Conservation (phyloP, 2,113 vertebrate species). For the Pitta sordida region DNA sequence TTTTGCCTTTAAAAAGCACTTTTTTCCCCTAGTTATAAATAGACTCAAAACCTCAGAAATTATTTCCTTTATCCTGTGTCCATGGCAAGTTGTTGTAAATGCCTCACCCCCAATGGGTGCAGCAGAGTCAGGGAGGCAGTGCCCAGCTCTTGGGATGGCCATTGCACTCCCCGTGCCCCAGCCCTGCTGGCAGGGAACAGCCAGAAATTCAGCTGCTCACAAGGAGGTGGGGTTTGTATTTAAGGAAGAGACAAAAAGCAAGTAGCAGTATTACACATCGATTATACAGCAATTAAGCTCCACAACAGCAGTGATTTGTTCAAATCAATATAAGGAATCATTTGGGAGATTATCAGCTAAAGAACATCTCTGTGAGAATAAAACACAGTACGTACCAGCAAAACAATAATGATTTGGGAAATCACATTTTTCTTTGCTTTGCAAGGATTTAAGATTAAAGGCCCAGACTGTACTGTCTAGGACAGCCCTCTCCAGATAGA, state of each 20-base stretch:
- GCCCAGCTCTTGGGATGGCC: not conserved
- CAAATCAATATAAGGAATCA: not conserved
- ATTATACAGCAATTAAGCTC: not conserved
- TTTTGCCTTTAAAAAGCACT: slow-evolving; percentile 18
- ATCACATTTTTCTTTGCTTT: not conserved
- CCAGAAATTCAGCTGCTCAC: not conserved
- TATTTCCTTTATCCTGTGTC: not conserved
- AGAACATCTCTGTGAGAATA: not conserved
- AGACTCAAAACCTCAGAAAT: not conserved
- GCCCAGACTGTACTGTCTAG: not conserved
- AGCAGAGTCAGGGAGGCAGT: not conserved
- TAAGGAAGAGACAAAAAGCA: not conserved
- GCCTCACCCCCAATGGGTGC: not conserved
- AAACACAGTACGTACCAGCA: not conserved
- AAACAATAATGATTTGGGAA: not conserved
- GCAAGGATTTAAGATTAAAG: not conserved
- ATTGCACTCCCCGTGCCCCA: fast-evolving
- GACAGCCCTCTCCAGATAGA: not conserved
- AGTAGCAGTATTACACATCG: not conserved
- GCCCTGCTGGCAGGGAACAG: not conserved
- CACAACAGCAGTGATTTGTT: not conserved
- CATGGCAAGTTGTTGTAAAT: not conserved
- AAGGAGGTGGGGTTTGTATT: not conserved
- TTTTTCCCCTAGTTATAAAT: not conserved
- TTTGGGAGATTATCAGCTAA: not conserved